Evolutionary conservation across 2,888 invertebrate genomes (phyloP), one percentile per base, ranked within the genome.

Genomic region (Epistrophe grossulariae): DNA sequence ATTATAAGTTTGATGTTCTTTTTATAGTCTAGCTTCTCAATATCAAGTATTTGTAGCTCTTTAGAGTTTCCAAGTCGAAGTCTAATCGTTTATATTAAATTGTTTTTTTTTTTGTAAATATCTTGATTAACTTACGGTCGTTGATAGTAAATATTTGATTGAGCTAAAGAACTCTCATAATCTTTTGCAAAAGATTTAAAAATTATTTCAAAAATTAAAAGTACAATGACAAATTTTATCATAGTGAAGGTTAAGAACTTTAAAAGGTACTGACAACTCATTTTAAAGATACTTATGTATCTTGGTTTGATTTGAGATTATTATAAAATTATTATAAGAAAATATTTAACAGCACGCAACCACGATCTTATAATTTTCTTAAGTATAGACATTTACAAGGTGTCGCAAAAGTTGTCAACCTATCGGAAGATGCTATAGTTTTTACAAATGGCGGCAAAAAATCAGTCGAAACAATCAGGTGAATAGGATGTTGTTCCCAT

Each of bases 1-100:
- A 93, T 89, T 38, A 93, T 90, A 8, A 93, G 66, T 88, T 93
- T 93, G 5, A 92, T 85, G 1, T 91, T 89, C 0, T 80, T 84
- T 40, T 88, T 88, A 0, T 57, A 43, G 0, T 72, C 60, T 31
- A 91, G 3, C 3, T 60, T 62, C 1, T 71, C 52, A 0, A 82
- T 48, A 0, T 73, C 76, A 1, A 13, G 35, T 31, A 87, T 72
- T 76, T 43, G n/a, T 8, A 89, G 17, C 28, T 92, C 92, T 7
- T 78, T 45, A 4, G 82, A 71, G 8, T 62, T 78, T 5, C 89
- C 89, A 59, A 88, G 38, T 4, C 68, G 60, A 0, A 84, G 79
- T 6, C 89, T 90, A 13, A 68, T 88, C 31, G 89, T 88, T 24
- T 28, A 80, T 62, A 80, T 89, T 68, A 28, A 28, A 1, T 15